phyloP scores from a whole-genome alignment of 2,797 vertebrate genomes.

The Ataeniobius toweri region DNA sequence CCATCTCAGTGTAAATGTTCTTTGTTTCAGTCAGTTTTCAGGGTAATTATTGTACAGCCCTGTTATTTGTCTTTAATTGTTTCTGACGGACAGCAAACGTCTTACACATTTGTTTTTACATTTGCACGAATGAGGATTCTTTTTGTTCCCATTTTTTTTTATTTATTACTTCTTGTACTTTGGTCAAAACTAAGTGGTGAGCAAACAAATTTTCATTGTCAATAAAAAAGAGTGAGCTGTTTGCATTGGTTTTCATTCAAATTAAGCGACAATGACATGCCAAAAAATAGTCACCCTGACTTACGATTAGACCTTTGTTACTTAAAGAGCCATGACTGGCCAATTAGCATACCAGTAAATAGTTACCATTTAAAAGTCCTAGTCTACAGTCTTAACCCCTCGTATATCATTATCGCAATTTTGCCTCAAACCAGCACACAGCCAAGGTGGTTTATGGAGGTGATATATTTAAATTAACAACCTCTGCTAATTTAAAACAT shows the following conservation, averaged over 20 bases:
- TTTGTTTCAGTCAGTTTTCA: constrained; percentile 88
- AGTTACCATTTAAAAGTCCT: background rate
- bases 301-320: background rate
- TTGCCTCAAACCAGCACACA: too few relatives aligned
- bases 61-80: constrained; percentile 89
- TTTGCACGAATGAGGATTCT: constrained; percentile 90
- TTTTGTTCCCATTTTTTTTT: constrained; percentile 78
- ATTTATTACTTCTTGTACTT: constrained; percentile 85
- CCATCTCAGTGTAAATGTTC: constrained; percentile 89
- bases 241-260: constrained; percentile 16
- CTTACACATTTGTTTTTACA: constrained; percentile 61
- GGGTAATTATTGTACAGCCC: constrained; percentile 82
- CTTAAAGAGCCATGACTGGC: background rate
- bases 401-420: too few relatives aligned
- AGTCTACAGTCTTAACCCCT: too few relatives aligned
- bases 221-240: constrained; percentile 85
- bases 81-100: constrained; percentile 79
- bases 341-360: background rate
- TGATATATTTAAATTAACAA: too few relatives aligned
- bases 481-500: too few relatives aligned
- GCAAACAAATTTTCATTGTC: constrained; percentile 89
- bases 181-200: constrained; percentile 92
- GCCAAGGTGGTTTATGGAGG: too few relatives aligned
- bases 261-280: background rate
- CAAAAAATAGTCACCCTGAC: background rate